Conservation (phyloP, 2,888 invertebrate genomes). For the Pycnomerus fuliginosus region DNA sequence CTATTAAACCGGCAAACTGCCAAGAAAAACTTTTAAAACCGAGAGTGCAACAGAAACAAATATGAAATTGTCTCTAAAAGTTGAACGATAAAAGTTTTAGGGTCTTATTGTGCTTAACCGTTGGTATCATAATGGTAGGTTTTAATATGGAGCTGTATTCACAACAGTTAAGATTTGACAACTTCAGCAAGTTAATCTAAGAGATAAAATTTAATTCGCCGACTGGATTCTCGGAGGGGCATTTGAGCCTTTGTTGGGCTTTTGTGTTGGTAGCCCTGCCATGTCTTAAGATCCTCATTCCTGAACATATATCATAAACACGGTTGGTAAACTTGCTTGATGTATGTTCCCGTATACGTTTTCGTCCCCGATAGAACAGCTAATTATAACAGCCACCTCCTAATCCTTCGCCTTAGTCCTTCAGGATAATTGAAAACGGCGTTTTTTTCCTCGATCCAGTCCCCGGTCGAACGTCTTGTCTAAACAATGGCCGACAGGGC, state of each 20-base stretch:
- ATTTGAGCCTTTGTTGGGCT: slow-evolving; percentile 30
- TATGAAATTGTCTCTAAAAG: slow-evolving; percentile 19
- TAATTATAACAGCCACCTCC: slow-evolving; percentile 11
- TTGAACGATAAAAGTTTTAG: slow-evolving; percentile 25
- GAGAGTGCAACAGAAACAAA: slow-evolving; percentile 15
- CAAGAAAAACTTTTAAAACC: slow-evolving; percentile 11
- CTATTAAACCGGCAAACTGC: not conserved
- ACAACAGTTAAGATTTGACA: slow-evolving; percentile 40
- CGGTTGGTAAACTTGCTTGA: slow-evolving; percentile 22
- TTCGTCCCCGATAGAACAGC: slow-evolving; percentile 16
- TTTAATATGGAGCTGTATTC: slow-evolving; percentile 28
- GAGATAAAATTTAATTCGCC: slow-evolving; percentile 43
- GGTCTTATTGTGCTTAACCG: slow-evolving; percentile 24
- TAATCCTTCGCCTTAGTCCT: not conserved
- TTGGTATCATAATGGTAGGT: slow-evolving; percentile 28
- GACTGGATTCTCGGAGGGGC: slow-evolving; percentile 35
- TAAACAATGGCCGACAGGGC: slow-evolving; percentile 39
- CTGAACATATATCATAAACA: slow-evolving; percentile 22
- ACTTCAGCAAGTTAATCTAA: slow-evolving; percentile 40
- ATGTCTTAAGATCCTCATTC: slow-evolving; percentile 17
- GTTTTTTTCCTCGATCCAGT: no score
- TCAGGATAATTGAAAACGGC: no score
- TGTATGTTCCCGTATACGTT: slow-evolving; percentile 18
- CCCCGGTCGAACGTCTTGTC: slow-evolving; percentile 8
- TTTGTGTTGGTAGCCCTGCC: slow-evolving; percentile 22